Evolutionary conservation across 2,888 invertebrate genomes (phyloP).

Genomic region (Volucella inflata): DNA sequence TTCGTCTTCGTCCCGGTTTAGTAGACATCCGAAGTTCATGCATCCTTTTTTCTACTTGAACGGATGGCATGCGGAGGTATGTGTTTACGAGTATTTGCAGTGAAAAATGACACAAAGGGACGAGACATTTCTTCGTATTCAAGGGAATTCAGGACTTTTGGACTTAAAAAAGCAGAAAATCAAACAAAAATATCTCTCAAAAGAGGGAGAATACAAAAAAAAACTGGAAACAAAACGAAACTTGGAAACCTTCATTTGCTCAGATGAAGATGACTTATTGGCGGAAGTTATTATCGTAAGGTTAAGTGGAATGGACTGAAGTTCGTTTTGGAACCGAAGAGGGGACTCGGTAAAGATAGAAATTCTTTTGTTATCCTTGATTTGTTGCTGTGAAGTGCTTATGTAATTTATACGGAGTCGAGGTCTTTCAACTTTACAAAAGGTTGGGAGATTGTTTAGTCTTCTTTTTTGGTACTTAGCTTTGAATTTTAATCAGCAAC

Average conservation of each 20-base stretch:
- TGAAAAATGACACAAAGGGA: constrained; percentile 69
- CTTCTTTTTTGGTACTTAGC: constrained; percentile 36
- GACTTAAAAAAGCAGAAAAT: neutral
- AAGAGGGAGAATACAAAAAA: neutral
- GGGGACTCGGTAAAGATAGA: neutral
- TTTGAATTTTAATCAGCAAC: constrained; percentile 65
- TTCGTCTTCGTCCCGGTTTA: constrained; percentile 53
- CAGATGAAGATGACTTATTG: constrained; percentile 72
- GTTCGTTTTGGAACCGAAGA: constrained; percentile 26
- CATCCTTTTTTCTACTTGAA: constrained; percentile 63
- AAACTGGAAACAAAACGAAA: constrained; percentile 30
- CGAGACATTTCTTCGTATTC: constrained; percentile 54
- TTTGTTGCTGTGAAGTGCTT: constrained; percentile 58
- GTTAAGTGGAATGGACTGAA: constrained; percentile 67
- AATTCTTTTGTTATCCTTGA: constrained; percentile 50
- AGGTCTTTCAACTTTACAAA: constrained; percentile 11
- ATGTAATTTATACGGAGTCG: constrained; percentile 13
- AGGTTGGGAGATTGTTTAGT: constrained; percentile 18
- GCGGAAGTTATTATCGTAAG: constrained; percentile 72
- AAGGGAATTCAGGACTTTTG: constrained; percentile 3
- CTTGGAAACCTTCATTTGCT: constrained; percentile 71
- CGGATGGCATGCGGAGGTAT: constrained; percentile 7
- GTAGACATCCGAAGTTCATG: constrained; percentile 55
- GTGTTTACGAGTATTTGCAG: constrained; percentile 49
- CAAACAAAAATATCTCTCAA: constrained; percentile 17